phyloP scores from a whole-genome alignment of 2,113 vertebrate genomes.

The Chrysemys picta region DNA sequence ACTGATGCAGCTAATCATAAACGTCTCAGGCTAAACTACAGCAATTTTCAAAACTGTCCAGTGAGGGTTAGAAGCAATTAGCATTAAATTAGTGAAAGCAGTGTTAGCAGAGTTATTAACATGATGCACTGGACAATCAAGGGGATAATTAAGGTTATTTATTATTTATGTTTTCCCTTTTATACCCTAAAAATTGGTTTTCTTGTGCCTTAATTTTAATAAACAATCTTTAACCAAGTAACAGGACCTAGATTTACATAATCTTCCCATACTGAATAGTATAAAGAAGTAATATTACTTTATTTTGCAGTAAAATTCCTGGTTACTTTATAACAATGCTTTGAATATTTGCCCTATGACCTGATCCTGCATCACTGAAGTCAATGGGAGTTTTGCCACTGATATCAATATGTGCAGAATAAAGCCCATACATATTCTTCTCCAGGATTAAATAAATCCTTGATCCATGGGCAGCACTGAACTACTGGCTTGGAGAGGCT shows the following conservation, averaged over 20 bases:
- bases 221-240: constrained; percentile 33
- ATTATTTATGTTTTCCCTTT: constrained; percentile 14
- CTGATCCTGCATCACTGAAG: background rate
- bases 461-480: too few relatives aligned
- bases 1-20: constrained; percentile 87
- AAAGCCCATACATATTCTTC: background rate
- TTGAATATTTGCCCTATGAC: background rate
- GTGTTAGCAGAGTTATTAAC: constrained; percentile 80
- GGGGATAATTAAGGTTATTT: constrained; percentile 28
- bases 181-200: constrained; percentile 43
- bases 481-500: too few relatives aligned
- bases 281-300: background rate
- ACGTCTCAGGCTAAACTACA: constrained; percentile 90
- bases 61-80: constrained; percentile 87
- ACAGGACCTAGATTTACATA: background rate
- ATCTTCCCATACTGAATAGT: background rate
- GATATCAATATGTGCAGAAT: background rate
- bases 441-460: constrained; percentile 7
- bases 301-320: background rate
- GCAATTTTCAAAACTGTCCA: constrained; percentile 89
- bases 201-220: constrained; percentile 36
- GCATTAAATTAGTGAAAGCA: constrained; percentile 84
- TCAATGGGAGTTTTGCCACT: background rate
- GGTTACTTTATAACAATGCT: constrained; percentile 30
- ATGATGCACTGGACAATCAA: constrained; percentile 59